phyloP scores from a whole-genome alignment of 23 tunicate genomes.

The Halocynthia roretzi region DNA sequence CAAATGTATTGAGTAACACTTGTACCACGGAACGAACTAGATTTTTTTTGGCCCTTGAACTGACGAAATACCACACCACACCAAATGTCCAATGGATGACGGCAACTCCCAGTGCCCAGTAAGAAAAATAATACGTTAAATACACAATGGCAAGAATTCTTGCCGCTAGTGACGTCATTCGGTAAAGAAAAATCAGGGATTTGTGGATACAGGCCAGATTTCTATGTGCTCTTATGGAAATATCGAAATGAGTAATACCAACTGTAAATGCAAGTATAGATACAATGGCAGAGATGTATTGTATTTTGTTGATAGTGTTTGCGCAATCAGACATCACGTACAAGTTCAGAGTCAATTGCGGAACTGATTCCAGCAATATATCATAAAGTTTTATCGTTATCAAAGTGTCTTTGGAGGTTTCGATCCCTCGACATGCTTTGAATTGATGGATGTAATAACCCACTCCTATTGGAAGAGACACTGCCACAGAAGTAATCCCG shows the following conservation, averaged over 20 bases:
- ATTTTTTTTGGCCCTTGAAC: background rate
- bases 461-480: conserved; percentile 10
- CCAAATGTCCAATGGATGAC: conserved; percentile 10
- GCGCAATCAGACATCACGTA: conserved; percentile 9
- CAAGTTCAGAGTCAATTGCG: conserved; percentile 10
- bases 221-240: background rate
- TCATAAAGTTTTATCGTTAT: conserved; percentile 6
- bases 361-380: conserved; percentile 14
- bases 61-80: background rate
- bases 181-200: background rate
- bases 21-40: conserved; percentile 7
- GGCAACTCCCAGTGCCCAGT: background rate
- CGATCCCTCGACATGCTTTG: conserved; percentile 10
- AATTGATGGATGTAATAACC: background rate
- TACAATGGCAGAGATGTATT: conserved; percentile 11
- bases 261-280: conserved; percentile 6
- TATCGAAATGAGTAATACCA: conserved; percentile 6
- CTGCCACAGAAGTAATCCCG: background rate
- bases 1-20: conserved; percentile 15
- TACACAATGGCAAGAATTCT: conserved; percentile 18
- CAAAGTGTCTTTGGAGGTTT: background rate
- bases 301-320: background rate
- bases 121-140: background rate
- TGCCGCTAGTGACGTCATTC: conserved; percentile 11
- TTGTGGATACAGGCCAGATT: conserved; percentile 4